A percentile compares a stretch with the other conserved stretches of the same genome.
phyloP scores from a whole-genome alignment of 2,888 invertebrate genomes.

The Troglohyphantes excavatus region DNA sequence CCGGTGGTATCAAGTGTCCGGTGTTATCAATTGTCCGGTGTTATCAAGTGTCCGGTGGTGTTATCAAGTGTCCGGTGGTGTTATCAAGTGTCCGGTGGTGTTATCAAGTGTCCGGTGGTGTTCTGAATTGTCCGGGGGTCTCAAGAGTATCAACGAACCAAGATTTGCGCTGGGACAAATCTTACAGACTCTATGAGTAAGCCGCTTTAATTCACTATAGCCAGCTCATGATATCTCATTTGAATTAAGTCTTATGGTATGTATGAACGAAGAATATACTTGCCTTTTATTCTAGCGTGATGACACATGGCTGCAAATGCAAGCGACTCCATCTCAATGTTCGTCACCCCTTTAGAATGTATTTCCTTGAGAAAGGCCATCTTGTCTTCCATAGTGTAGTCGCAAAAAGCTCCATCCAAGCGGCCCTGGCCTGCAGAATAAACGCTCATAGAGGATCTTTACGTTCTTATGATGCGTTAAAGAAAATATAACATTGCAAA shows the following conservation, averaged over 20 bases:
- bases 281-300: slow-evolving; percentile 93
- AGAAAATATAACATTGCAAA: background rate
- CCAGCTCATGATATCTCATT: background rate
- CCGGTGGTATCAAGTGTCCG: no score
- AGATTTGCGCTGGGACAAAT: no score
- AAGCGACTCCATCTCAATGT: slow-evolving; percentile 98
- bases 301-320: slow-evolving; percentile 96
- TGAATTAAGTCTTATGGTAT: background rate
- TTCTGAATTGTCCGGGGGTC: no score
- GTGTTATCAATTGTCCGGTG: no score
- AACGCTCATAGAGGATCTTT: background rate
- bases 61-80: no score
- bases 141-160: no score
- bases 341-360: slow-evolving; percentile 91
- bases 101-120: no score
- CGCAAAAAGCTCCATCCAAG: slow-evolving; percentile 97
- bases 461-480: background rate
- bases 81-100: no score
- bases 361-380: slow-evolving; percentile 88
- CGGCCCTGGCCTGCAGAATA: slow-evolving; percentile 88
- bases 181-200: no score
- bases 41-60: no score
- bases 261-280: background rate
- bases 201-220: no score
- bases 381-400: slow-evolving; percentile 94